A percentile compares a stretch with the other conserved stretches of the same genome.
Conservation (phyloP, 2,888 invertebrate genomes). For the Eilema sororculum region DNA sequence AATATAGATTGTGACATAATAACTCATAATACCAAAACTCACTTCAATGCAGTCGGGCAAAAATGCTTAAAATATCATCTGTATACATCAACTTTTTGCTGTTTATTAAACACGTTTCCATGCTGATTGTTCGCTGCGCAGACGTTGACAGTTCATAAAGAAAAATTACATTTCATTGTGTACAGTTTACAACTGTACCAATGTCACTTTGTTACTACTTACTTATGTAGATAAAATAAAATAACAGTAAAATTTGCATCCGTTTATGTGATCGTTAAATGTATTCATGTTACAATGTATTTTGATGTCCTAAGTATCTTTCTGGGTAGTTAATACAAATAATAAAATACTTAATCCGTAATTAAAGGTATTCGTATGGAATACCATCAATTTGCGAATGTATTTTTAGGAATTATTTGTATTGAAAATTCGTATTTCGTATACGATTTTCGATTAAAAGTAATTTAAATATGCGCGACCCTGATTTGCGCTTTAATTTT, state of each 20-base stretch:
- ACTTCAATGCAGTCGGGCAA: conserved; percentile 1
- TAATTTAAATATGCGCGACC: too few species aligned
- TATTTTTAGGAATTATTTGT: too few species aligned
- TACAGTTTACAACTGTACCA: neutral
- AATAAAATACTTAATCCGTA: too few species aligned
- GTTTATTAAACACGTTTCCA: neutral
- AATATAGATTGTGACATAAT: too few species aligned
- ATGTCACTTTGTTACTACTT: neutral
- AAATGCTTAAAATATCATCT: conserved; percentile 28
- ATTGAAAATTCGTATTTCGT: too few species aligned
- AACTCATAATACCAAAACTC: too few species aligned
- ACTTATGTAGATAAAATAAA: neutral
- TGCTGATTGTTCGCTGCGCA: neutral
- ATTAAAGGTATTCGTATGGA: too few species aligned
- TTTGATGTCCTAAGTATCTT: neutral
- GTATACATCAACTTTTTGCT: neutral
- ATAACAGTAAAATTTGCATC: neutral
- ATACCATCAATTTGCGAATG: too few species aligned
- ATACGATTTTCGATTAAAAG: too few species aligned
- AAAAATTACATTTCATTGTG: neutral
- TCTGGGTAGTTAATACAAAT: neutral
- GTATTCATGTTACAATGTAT: neutral
- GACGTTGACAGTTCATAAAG: neutral
- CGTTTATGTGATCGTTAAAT: neutral
- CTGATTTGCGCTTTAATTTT: too few species aligned